These are phyloP conservation scores for Drusus annulatus DNA, from an alignment of 1,140 invertebrate species.

Conservation along the genomic window DNA sequence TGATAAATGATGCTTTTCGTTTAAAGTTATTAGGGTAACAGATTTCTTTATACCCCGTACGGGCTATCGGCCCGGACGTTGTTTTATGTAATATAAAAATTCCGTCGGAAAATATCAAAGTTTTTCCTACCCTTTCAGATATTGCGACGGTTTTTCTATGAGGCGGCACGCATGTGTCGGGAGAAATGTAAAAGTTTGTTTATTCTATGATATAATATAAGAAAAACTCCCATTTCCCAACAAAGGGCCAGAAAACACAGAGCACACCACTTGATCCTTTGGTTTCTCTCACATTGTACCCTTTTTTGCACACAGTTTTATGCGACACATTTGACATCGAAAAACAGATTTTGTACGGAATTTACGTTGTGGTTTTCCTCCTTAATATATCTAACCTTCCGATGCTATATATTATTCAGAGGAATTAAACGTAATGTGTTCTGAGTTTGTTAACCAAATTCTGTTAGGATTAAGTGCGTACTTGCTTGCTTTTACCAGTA, in stretches of 20 bases:
- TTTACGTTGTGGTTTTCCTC: not conserved
- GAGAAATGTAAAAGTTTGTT: slow-evolving; percentile 29
- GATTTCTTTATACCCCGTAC: slow-evolving; percentile 37
- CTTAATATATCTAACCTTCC: not conserved
- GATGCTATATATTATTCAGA: too few relatives aligned
- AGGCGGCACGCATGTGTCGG: slow-evolving; percentile 13
- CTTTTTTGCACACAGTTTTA: not conserved
- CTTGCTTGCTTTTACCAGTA: slow-evolving; percentile 21
- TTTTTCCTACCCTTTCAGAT: slow-evolving; percentile 18
- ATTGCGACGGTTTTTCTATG: slow-evolving; percentile 24
- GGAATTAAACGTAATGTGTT: not conserved
- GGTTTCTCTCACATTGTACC: not conserved
- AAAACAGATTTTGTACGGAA: not conserved
- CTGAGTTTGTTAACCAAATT: slow-evolving; percentile 19
- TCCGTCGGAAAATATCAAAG: slow-evolving; percentile 35
- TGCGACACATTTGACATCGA: not conserved
- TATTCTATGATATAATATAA: not conserved
- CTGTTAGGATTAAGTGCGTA: not conserved
- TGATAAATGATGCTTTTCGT: slow-evolving; percentile 51
- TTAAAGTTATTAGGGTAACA: slow-evolving; percentile 54
- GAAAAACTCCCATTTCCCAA: not conserved
- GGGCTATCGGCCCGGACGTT: slow-evolving; percentile 14
- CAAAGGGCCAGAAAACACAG: slow-evolving; percentile 4
- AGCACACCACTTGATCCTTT: not conserved
- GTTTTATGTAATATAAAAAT: slow-evolving; percentile 34